Evolutionary conservation across 2,888 invertebrate species (phyloP).

Genomic region (Brachyptera risi): DNA sequence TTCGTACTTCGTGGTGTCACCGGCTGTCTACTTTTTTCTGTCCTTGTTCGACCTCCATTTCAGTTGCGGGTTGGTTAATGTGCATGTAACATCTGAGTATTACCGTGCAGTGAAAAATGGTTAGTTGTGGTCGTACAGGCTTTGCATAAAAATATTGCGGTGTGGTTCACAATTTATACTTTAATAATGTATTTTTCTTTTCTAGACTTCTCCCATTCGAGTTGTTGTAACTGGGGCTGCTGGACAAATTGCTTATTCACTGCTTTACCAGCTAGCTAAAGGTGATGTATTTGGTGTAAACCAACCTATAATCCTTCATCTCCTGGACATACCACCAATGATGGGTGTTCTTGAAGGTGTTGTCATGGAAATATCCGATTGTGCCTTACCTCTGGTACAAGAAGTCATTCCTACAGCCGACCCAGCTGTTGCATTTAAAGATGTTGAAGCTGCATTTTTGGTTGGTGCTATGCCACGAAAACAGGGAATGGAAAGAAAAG

Average conservation of each 20-base stretch:
- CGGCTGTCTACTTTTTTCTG: too few relatives aligned
- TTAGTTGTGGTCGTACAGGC: too few relatives aligned
- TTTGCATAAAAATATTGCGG: too few relatives aligned
- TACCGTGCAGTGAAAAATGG: too few relatives aligned
- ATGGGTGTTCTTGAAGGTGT: constrained; percentile 96
- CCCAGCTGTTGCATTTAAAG: constrained; percentile 88
- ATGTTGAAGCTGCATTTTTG: constrained; percentile 92
- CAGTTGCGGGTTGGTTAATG: too few relatives aligned
- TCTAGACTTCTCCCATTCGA: constrained; percentile 75
- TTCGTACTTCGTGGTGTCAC: too few relatives aligned
- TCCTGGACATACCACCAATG: constrained; percentile 94
- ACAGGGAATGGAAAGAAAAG: constrained; percentile 98
- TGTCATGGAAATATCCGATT: constrained; percentile 95
- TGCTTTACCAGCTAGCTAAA: constrained; percentile 90
- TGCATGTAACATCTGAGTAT: too few relatives aligned
- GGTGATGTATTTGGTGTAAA: constrained; percentile 92
- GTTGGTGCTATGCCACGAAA: constrained; percentile 98
- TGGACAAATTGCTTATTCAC: constrained; percentile 97
- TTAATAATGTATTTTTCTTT: constrained; percentile 39
- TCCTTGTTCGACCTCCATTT: too few relatives aligned
- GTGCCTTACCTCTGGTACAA: constrained; percentile 83
- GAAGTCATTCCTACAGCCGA: constrained; percentile 82
- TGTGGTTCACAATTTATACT: not conserved
- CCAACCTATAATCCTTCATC: constrained; percentile 80
- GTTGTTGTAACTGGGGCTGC: constrained; percentile 98